Conservation (phyloP, 2,888 invertebrate genomes). For the Rhagonycha lutea region DNA sequence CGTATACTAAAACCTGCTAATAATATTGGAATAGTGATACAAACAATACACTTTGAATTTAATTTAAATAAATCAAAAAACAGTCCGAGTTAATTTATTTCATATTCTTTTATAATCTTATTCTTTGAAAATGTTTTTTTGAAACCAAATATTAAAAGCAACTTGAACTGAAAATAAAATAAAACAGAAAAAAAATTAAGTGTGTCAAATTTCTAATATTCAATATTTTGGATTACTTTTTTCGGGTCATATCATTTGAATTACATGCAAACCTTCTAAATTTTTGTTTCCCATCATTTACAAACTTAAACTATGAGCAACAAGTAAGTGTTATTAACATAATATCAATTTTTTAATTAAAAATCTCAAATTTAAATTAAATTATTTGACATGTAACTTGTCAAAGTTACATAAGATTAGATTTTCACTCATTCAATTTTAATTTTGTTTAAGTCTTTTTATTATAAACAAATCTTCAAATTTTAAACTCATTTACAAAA, state of each 20-base stretch:
- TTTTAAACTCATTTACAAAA: not conserved
- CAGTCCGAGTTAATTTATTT: no score
- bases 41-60: not conserved
- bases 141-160: not conserved
- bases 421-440: not conserved
- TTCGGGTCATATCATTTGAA: not conserved
- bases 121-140: not conserved
- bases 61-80: no score
- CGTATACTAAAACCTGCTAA: not conserved
- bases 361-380: not conserved
- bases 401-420: not conserved
- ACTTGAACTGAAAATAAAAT: not conserved
- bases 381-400: not conserved
- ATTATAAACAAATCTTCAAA: not conserved
- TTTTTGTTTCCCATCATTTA: not conserved
- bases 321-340: not conserved
- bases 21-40: not conserved
- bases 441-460: not conserved
- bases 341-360: not conserved
- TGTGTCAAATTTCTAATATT: not conserved
- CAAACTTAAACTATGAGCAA: not conserved
- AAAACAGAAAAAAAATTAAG: not conserved
- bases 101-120: no score
- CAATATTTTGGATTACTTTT: not conserved
- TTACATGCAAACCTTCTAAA: not conserved